Conservation (phyloP, 2,113 vertebrate species). For the Tragelaphus buxtoni region DNA sequence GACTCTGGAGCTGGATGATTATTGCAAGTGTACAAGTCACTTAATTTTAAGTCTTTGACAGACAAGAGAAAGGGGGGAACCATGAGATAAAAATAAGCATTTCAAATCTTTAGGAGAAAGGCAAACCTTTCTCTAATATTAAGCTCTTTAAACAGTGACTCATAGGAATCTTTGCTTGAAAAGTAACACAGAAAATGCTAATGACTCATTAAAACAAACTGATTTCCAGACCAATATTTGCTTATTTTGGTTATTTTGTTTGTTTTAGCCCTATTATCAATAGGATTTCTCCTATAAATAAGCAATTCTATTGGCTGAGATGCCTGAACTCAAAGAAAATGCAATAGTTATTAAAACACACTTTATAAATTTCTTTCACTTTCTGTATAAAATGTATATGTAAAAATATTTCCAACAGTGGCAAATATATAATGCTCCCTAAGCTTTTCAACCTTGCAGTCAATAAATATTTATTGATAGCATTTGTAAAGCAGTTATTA, state of each 20-base stretch:
- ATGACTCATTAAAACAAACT: background rate
- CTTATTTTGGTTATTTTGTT: background rate
- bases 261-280: background rate
- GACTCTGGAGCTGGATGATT: background rate
- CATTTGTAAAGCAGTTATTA: background rate
- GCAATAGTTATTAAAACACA: background rate
- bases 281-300: background rate
- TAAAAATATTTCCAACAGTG: background rate
- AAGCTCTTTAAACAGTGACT: background rate
- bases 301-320: background rate
- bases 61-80: background rate
- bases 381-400: background rate
- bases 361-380: background rate
- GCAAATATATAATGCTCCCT: background rate
- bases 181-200: background rate
- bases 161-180: background rate
- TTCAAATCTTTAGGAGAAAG: background rate
- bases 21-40: background rate
- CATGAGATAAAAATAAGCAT: conserved; percentile 21
- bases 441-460: background rate
- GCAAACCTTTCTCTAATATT: background rate
- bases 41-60: conserved; percentile 2
- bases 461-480: background rate
- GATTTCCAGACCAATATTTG: background rate
- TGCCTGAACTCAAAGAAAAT: background rate